Base-by-base conservation (phyloP, 2,888 invertebrate species). In the Frankliniella intonsa region DNA sequence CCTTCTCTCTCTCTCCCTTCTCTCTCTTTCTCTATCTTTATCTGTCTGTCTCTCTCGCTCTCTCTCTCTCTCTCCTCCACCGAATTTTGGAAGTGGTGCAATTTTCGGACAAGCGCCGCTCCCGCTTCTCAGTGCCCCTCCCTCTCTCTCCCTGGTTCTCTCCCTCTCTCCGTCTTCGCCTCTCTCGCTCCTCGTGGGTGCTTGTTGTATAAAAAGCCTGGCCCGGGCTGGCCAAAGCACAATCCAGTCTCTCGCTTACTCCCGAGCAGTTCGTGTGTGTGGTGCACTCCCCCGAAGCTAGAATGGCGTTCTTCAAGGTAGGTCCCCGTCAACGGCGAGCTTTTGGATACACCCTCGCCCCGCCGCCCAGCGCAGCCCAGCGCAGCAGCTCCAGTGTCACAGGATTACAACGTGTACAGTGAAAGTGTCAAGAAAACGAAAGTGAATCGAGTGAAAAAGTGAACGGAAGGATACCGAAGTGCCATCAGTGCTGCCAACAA, bases 231-330 rank as follows among this genome's bases (percentile, higher is more conserved):
- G 7, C 11, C n/a, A 10, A 19, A 22, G n/a, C 69, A 69, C 69
- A 69, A 69, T 69, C 22, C 69, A 69, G 69, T 69, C 69, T 10
- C 17, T 22, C 69, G 69, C 69, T 22, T 69, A 5, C 22, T 22
- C 11, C 69, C 69, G 69, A 69, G 69, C 69, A 69, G 69, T 69
- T 69, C 10, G 69, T 22, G 69, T 69, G 69, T 69, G 69, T 22
- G 22, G 69, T 69, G 69, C 69, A 69, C 69, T 69, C 69, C 14
- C 55, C 14, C 19, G 19, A 11, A 22, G 19, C 9, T 69, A 69
- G 69, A 69, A 69, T 69, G 69, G 69, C 69, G 69, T 69, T 69
- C 69, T 69, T 69, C 69, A 69, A 69, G 69, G 69, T 69, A 69
- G 69, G 69, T 10, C 12, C 55, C 55, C 38, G 38, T 38, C 38